Percentiles rank a stretch among this genome's conserved stretches.
These are phyloP conservation scores for Erannis defoliaria DNA, from an alignment of 2,888 invertebrate genomes.

Conservation along the genomic window DNA sequence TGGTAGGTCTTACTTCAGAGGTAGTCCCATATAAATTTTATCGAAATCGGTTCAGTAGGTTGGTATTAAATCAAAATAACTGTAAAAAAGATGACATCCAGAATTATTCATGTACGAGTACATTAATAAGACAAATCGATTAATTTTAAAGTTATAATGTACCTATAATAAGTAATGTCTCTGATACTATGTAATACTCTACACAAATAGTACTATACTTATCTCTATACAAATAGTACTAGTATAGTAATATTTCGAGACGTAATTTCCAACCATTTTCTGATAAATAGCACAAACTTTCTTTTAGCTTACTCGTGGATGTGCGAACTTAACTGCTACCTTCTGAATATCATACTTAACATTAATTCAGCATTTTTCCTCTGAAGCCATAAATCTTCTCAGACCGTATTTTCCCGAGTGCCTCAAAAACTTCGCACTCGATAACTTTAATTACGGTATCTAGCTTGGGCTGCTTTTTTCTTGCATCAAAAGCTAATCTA, in stretches of 20 bases:
- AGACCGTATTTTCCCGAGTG: conserved; percentile 25
- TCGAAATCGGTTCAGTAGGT: no score
- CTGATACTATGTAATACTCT: no score
- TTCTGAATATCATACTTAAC: conserved; percentile 10
- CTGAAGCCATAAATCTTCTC: conserved; percentile 27
- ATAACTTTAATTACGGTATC: conserved; percentile 28
- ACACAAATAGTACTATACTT: no score
- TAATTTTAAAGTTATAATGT: no score
- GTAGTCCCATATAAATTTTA: no score
- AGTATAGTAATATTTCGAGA: background rate
- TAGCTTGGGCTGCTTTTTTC: conserved; percentile 4
- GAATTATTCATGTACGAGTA: no score
- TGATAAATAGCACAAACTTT: background rate
- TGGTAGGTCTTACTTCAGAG: no score
- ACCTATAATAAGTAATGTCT: no score
- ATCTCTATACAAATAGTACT: background rate
- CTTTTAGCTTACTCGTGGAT: conserved; percentile 1
- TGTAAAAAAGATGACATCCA: no score
- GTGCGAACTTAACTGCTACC: background rate
- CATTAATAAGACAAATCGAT: no score
- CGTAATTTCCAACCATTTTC: background rate
- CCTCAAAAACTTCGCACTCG: conserved; percentile 26
- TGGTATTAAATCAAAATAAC: no score
- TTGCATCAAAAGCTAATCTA: background rate
- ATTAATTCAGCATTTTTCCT: conserved; percentile 10